Evolutionary conservation across 2,113 vertebrate genomes (phyloP).

Genomic region (Corythornis madagascariensis): DNA sequence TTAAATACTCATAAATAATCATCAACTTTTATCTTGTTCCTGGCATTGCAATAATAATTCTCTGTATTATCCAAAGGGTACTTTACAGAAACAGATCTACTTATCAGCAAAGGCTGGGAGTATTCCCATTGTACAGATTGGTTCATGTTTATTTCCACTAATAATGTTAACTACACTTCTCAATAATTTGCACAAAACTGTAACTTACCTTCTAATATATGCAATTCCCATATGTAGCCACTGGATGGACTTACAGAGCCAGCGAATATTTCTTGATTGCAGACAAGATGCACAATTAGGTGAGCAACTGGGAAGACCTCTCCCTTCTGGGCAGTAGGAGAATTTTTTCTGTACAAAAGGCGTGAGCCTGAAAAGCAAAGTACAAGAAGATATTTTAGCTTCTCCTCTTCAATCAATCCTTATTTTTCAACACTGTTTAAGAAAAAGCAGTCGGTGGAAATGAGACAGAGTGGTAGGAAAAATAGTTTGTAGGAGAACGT

Average conservation of each 20-base stretch:
- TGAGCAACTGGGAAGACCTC: background rate
- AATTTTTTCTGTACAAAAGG: background rate
- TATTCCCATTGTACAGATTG: background rate
- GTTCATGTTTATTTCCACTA: background rate
- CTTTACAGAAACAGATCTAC: background rate
- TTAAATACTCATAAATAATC: background rate
- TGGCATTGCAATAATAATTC: background rate
- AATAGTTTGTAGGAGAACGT: background rate
- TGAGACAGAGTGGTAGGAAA: background rate
- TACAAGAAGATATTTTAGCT: background rate
- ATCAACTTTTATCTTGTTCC: background rate
- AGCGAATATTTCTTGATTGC: background rate
- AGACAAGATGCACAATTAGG: background rate
- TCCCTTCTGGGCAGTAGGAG: background rate
- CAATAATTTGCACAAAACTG: background rate
- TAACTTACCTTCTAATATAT: background rate
- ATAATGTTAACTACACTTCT: background rate
- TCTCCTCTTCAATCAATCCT: background rate
- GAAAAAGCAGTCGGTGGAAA: background rate
- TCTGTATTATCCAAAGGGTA: background rate
- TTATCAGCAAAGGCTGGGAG: background rate
- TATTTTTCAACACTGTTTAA: background rate
- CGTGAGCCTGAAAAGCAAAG: background rate
- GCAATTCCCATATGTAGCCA: constrained; percentile 40
- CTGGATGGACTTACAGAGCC: constrained; percentile 46